phyloP scores from a whole-genome alignment of 2,113 vertebrate species.

The Calidris pugnax region DNA sequence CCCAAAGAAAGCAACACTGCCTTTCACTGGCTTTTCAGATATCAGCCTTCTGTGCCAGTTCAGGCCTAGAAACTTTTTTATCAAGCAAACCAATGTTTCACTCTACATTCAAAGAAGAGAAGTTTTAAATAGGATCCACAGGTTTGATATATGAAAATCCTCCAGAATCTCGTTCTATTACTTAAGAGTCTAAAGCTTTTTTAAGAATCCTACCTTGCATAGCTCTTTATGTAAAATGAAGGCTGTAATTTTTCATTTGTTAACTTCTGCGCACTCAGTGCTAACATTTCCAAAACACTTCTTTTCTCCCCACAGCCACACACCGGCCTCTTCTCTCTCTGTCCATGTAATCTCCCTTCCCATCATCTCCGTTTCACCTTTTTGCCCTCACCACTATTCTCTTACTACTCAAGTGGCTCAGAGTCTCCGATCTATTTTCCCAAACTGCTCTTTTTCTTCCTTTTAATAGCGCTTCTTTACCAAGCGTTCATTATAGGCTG shows the following conservation, averaged over 20 bases:
- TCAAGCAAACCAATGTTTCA: not conserved
- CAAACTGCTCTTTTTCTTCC: not conserved
- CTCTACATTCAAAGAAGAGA: not conserved
- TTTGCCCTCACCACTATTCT: not conserved
- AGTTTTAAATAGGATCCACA: not conserved
- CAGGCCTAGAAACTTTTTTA: not conserved
- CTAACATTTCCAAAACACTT: not conserved
- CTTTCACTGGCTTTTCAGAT: not conserved
- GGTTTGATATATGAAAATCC: not conserved
- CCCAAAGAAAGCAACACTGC: not conserved
- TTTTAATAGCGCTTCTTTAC: not conserved
- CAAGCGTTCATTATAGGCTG: not conserved
- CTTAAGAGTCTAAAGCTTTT: not conserved
- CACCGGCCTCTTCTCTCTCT: not conserved
- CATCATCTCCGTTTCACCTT: not conserved
- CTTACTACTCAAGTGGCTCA: not conserved
- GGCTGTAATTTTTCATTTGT: not conserved
- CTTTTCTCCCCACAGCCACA: not conserved
- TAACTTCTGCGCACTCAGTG: not conserved
- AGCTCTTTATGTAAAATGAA: not conserved
- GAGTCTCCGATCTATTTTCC: not conserved
- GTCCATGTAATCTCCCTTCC: not conserved
- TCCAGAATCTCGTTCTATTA: not conserved
- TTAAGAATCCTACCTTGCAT: not conserved
- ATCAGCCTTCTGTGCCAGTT: not conserved